Evolutionary conservation across 2,113 vertebrate genomes (phyloP).

Genomic region (Osmerus mordax): DNA sequence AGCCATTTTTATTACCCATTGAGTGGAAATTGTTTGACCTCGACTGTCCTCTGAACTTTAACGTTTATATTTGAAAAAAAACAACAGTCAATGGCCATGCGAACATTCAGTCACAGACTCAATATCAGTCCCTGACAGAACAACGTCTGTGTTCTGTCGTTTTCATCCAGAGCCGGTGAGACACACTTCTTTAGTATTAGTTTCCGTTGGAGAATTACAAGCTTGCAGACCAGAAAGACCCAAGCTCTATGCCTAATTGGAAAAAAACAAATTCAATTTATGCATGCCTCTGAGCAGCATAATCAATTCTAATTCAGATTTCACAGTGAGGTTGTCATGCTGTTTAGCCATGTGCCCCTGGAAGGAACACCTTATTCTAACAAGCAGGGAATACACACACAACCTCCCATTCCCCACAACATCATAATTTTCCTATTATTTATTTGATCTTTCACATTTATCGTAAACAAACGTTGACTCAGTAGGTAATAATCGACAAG

Average conservation of each 20-base stretch:
- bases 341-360: conserved; percentile 32
- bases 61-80: too few relatives aligned
- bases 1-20: too few relatives aligned
- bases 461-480: not conserved
- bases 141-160: not conserved
- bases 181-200: conserved; percentile 30
- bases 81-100: too few relatives aligned
- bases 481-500: too few relatives aligned
- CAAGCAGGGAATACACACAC: conserved; percentile 41
- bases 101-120: too few relatives aligned
- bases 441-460: not conserved
- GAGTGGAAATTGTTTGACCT: too few relatives aligned
- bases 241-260: conserved; percentile 55
- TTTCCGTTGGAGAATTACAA: not conserved
- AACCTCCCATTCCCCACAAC: conserved; percentile 7
- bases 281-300: conserved; percentile 60
- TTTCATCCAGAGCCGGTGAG: not conserved
- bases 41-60: too few relatives aligned
- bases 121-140: too few relatives aligned
- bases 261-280: conserved; percentile 61
- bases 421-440: not conserved
- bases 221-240: not conserved
- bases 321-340: conserved; percentile 53
- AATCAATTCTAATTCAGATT: conserved; percentile 71
- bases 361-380: conserved; percentile 50